phyloP scores from a whole-genome alignment of 2,888 invertebrate species.

The Ceramica pisi region DNA sequence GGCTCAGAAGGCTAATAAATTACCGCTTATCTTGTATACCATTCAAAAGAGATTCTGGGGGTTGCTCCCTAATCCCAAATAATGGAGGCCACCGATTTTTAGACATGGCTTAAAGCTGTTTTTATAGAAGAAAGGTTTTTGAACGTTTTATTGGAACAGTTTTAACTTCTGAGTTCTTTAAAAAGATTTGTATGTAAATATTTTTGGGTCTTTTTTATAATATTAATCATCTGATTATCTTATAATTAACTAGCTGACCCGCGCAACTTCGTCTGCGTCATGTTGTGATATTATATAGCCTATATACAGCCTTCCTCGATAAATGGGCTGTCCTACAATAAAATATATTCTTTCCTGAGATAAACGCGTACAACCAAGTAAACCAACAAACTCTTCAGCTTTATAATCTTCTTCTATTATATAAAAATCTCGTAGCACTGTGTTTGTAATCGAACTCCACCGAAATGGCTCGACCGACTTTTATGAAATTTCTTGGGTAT shows the following conservation, averaged over 20 bases:
- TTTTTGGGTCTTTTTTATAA: background rate
- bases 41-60: conserved; percentile 73
- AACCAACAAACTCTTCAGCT: no score
- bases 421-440: no score
- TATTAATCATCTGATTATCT: background rate
- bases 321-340: no score
- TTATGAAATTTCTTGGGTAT: no score
- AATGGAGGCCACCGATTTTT: conserved; percentile 71
- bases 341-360: no score
- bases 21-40: conserved; percentile 72
- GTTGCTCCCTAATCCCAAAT: conserved; percentile 71
- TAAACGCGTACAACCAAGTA: no score
- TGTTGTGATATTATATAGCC: no score
- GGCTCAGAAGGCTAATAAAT: conserved; percentile 69
- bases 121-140: conserved; percentile 51
- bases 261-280: no score
- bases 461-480: no score
- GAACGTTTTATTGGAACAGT: conserved; percentile 41
- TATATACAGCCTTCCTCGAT: no score
- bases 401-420: no score
- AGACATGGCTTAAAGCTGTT: conserved; percentile 58
- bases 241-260: background rate
- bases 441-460: no score
- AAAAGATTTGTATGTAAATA: conserved; percentile 13
- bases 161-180: conserved; percentile 20